Conservation (phyloP, 1,140 invertebrate genomes). For the Drosophila elegans region DNA sequence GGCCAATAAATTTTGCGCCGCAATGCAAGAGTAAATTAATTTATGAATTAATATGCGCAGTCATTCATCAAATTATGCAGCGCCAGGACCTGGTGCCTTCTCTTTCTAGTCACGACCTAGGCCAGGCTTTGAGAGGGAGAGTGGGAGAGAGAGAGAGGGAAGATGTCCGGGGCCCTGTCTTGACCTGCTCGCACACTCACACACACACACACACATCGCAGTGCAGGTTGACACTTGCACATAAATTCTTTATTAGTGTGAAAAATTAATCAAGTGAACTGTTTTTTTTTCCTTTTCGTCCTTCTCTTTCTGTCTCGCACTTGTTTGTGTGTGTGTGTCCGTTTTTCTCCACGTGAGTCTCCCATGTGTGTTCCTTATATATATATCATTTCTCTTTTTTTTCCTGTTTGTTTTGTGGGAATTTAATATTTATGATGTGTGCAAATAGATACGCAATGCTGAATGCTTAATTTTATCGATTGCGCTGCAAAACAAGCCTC, state of each 20-base stretch:
- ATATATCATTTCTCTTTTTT: constrained; percentile 42
- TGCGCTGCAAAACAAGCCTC: constrained; percentile 41
- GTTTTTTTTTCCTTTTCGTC: constrained; percentile 23
- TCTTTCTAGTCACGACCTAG: constrained; percentile 32
- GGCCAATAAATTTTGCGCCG: constrained; percentile 57
- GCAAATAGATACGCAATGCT: constrained; percentile 80
- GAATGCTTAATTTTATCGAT: constrained; percentile 78
- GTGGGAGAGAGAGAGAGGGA: not conserved
- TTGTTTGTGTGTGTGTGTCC: constrained; percentile 22
- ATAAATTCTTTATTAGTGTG: constrained; percentile 83
- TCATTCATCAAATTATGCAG: constrained; percentile 77
- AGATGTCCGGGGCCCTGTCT: constrained; percentile 36
- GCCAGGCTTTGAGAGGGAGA: constrained; percentile 14
- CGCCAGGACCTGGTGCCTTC: not conserved
- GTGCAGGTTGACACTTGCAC: constrained; percentile 76
- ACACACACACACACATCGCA: constrained; percentile 35
- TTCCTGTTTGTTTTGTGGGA: constrained; percentile 58
- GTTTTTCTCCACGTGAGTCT: constrained; percentile 28
- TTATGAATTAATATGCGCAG: constrained; percentile 81
- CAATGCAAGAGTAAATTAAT: constrained; percentile 74
- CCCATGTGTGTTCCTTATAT: constrained; percentile 16
- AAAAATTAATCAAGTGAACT: constrained; percentile 82
- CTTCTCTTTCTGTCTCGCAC: constrained; percentile 20
- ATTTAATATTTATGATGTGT: constrained; percentile 81
- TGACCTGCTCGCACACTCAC: constrained; percentile 62